phyloP scores from a whole-genome alignment of 2,113 vertebrate species.

The Nesoenas mayeri region DNA sequence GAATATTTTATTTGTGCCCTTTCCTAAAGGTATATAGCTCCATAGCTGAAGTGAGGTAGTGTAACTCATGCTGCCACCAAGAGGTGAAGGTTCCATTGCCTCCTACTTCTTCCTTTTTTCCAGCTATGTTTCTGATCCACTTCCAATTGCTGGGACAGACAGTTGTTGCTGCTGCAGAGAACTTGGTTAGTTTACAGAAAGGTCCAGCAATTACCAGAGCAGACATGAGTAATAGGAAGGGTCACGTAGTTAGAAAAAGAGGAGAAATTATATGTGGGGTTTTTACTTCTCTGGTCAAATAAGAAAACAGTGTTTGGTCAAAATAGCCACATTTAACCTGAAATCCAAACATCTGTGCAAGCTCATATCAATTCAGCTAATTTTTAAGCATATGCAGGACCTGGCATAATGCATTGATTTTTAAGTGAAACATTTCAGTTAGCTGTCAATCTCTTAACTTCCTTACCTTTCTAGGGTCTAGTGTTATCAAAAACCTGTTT shows the following conservation, averaged over 20 bases:
- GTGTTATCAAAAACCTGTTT: neutral
- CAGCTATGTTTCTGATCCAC: accelerated
- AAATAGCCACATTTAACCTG: neutral
- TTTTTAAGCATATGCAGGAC: neutral
- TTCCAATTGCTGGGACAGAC: neutral
- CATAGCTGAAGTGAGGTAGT: neutral
- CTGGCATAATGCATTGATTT: neutral
- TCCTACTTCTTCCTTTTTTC: neutral
- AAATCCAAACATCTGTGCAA: neutral
- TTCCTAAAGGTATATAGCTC: neutral
- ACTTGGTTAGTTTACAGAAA: neutral
- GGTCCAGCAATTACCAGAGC: neutral
- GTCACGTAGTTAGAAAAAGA: neutral
- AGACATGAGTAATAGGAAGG: neutral
- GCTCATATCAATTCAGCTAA: neutral
- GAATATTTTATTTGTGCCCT: neutral
- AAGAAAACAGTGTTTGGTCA: neutral
- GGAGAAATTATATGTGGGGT: neutral
- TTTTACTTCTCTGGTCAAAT: neutral
- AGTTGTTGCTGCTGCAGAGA: neutral
- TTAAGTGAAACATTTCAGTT: neutral
- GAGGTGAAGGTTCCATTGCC: neutral
- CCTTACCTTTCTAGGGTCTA: neutral
- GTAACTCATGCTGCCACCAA: neutral
- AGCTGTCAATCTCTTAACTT: neutral